Evolutionary conservation across 2,888 invertebrate species (phyloP), one percentile per base, ranked within the genome.

Genomic region (Monochamus alternatus): DNA sequence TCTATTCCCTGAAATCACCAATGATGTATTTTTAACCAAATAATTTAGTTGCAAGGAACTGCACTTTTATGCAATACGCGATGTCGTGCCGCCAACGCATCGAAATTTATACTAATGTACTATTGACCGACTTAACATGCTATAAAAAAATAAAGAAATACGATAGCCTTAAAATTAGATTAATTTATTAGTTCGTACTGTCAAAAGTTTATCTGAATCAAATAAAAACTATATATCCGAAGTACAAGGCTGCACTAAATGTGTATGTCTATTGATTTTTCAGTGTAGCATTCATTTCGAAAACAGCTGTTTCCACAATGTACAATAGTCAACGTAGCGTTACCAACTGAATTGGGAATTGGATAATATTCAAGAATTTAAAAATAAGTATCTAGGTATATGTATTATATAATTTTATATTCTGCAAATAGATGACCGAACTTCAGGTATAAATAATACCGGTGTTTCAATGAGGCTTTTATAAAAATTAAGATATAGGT

Each of bases 161-260:
- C 59, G 71, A 71, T 71, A 71, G 60, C 52, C 62, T 59, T 63
- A 62, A 63, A 59, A 62, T 71, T 71, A 71, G 32, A 67, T 64
- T 30, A 43, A 67, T 43, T 68, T 68, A 44, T 59, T 44, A 75
- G 64, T 63, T 43, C 65, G 51, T 63, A n/a, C 38, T 59, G 70
- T 75, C 75, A 70, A 64, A 59, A 63, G 75, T 70, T 75, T 75
- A 75, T 75, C 75, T 65, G 7, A 30, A 1, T 63, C 3, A 63
- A 44, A 22, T 14, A 22, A 63, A 44, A 44, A 44, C 9, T 44
- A 63, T 10, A 22, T 44, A 63, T 63, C 43, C 22, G 38, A 44
- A 32, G 38, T 62, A 62, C 32, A 38, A 63, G 63, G 63, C 9
- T 63, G 22, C 4, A n/a, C 51, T 51, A 12, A 55, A 14, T n/a